phyloP scores from a whole-genome alignment of 2,888 invertebrate genomes.

The Nomada flava region DNA sequence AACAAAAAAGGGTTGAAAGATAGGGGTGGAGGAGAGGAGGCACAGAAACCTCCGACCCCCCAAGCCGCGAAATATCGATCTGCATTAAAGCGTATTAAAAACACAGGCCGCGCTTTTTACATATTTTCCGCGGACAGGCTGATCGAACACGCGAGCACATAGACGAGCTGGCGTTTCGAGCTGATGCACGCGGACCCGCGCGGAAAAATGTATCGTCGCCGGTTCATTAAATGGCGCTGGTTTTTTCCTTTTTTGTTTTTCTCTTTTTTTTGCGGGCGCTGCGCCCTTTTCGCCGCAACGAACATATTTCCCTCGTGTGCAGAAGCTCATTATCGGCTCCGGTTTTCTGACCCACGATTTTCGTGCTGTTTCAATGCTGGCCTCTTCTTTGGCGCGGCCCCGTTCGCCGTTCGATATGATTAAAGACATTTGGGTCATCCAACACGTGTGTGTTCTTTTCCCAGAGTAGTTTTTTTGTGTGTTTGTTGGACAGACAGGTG shows the following conservation, averaged over 20 bases:
- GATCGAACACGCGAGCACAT: slow-evolving; percentile 31
- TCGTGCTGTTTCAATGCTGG: slow-evolving; percentile 10
- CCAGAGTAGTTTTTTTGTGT: neutral
- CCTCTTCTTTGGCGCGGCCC: neutral
- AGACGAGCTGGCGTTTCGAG: slow-evolving; percentile 13
- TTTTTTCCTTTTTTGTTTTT: neutral
- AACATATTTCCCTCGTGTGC: slow-evolving; percentile 11
- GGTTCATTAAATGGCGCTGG: slow-evolving; percentile 22
- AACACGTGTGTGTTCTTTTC: no score
- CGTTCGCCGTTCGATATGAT: slow-evolving; percentile 15
- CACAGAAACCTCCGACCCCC: slow-evolving; percentile 7
- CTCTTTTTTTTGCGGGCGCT: neutral
- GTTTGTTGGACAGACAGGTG: neutral
- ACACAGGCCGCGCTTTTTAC: slow-evolving; percentile 22
- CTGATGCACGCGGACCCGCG: slow-evolving; percentile 38
- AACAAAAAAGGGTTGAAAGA: slow-evolving; percentile 5
- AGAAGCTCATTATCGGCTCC: slow-evolving; percentile 18
- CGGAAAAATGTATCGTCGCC: slow-evolving; percentile 36
- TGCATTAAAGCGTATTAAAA: slow-evolving; percentile 54
- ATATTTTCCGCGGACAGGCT: slow-evolving; percentile 11
- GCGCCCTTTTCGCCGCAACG: slow-evolving; percentile 17
- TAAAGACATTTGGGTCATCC: slow-evolving; percentile 26
- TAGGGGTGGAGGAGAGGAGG: neutral
- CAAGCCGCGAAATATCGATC: slow-evolving; percentile 43
- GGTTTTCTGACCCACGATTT: slow-evolving; percentile 35